A percentile compares a stretch with the other conserved stretches of the same genome.
Conservation (phyloP, 2,113 vertebrate genomes). For the Brachyistius frenatus region DNA sequence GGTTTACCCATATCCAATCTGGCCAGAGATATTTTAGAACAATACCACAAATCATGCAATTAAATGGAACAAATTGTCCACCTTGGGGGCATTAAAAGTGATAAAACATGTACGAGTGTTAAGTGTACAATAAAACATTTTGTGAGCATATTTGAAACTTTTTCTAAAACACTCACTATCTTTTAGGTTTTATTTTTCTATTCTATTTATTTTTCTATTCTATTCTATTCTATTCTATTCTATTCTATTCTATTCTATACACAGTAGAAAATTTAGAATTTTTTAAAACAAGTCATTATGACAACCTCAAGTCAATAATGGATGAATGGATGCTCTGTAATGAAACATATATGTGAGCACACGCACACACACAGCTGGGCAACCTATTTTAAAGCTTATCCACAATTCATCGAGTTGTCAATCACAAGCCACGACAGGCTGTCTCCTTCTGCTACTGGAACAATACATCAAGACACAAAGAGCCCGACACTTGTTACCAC, state of each 20-base stretch:
- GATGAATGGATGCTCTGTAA: conserved; percentile 54
- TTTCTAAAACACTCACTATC: not conserved
- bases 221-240: not conserved
- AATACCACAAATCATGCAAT: not conserved
- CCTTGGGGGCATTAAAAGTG: not conserved
- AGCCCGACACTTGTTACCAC: conserved; percentile 69
- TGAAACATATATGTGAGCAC: conserved; percentile 42
- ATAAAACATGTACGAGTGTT: not conserved
- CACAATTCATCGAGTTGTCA: conserved; percentile 68
- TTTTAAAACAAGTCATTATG: conserved; percentile 20
- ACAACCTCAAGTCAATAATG: conserved; percentile 52
- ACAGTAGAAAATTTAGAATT: not conserved
- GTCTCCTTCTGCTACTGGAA: conserved; percentile 60
- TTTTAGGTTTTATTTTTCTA: not conserved
- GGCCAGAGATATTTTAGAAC: not conserved
- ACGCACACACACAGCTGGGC: conserved; percentile 9
- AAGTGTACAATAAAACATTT: not conserved
- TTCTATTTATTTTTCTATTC: conserved; percentile 4
- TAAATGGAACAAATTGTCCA: not conserved
- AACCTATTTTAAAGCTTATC: conserved; percentile 46
- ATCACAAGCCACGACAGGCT: conserved; percentile 58
- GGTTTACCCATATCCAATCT: not conserved
- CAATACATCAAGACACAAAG: conserved; percentile 74
- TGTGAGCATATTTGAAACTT: not conserved
- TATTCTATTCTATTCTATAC: not conserved